Percentiles rank a stretch among this genome's conserved stretches.
These are phyloP conservation scores for Aspidiotus rigidus DNA, from an alignment of 2,888 invertebrate genomes.

Conservation along the genomic window DNA sequence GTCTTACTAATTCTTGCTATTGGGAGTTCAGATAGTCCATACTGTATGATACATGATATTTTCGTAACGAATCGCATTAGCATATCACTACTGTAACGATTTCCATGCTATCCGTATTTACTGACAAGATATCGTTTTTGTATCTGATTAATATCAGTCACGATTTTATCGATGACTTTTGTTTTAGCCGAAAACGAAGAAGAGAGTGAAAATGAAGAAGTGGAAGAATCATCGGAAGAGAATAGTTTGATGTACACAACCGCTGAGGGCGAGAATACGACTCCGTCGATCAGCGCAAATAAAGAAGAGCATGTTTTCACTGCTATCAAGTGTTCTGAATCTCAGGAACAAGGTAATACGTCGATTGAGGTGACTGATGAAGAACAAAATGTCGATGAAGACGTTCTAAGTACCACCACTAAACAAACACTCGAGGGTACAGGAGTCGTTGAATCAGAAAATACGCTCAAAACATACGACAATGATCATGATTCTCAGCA, in stretches of 20 bases:
- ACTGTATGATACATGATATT: too few species aligned
- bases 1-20: too few species aligned
- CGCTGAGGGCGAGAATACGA: constrained; percentile 14
- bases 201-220: constrained; percentile 23
- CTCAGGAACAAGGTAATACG: neutral
- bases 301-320: neutral
- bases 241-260: constrained; percentile 21
- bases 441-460: neutral
- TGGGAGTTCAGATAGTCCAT: too few species aligned
- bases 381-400: too few species aligned
- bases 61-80: too few species aligned
- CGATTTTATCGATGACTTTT: neutral
- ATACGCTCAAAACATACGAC: neutral
- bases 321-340: neutral
- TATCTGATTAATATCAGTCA: too few species aligned
- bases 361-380: neutral
- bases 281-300: neutral
- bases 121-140: too few species aligned
- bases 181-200: constrained; percentile 16
- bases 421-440: too few species aligned
- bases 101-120: too few species aligned
- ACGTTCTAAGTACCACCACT: too few species aligned
- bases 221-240: constrained; percentile 21
- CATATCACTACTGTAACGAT: too few species aligned
- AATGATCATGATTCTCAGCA: neutral